Base-by-base conservation (phyloP, 1,140 invertebrate genomes). In the Temnothorax longispinosus region DNA sequence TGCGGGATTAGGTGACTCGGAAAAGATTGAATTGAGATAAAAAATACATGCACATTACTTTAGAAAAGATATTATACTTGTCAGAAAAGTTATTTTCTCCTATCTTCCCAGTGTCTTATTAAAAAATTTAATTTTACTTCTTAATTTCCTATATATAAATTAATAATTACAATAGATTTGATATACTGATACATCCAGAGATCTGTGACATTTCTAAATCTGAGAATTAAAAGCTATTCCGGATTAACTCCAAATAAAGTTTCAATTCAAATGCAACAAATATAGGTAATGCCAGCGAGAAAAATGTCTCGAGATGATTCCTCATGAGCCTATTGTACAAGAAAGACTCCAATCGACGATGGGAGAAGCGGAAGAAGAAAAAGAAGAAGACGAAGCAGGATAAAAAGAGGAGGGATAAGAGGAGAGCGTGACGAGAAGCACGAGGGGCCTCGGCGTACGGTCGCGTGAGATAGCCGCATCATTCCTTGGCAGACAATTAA, bases 381-480 rank as follows among this genome's bases (percentile, higher is more conserved):
- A 44, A 77, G 44, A 67, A 58, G 27, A 71, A 56, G 58, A 78
- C 80, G 47, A 77, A 72, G 64, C 27, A 84, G 62, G 72, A 62
- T 50, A 77, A 21, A 56, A 87, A 65, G 69, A 84, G 21, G 64
- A 76, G 38, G 50, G 50, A 38, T 54, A 67, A 65, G 41, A 71
- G 85, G 64, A 71, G 81, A 87, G 64, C 74, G 75, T 75, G 85
- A 88, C 60, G 85, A 85, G 75, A 78, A 86, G 71, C 67, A 85
- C 58, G 82, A 80, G 62, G 75, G 78, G 58, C 67, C 60, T 87
- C 64, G 84, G 84, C 77, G 81, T 91, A 81, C 88, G 88, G 91
- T 93, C 92, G 93, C 94, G 93, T 94, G 94, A 94, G 93, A 93
- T 91, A 93, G 91, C 90, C 92, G 90, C 94, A 94, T 94, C 93